Base-by-base conservation (phyloP, 2,113 vertebrate genomes). In the Papio anubis region DNA sequence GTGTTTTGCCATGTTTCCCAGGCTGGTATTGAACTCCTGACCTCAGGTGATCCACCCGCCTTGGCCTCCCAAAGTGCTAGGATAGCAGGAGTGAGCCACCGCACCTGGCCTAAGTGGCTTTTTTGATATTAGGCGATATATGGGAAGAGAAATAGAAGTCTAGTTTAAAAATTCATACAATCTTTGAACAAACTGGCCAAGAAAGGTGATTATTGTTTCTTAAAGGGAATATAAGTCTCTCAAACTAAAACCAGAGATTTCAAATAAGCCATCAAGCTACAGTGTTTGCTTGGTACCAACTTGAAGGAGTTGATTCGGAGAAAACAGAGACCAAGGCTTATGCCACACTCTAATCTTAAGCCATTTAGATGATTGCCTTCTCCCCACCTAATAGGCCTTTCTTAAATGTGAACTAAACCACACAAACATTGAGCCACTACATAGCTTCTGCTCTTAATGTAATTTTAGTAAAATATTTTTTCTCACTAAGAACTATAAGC, bases 401-500 rank as follows among this genome's bases (percentile, higher is more conserved):
- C 59, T 97, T n/a, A 89, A 88, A 93, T 21, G 2, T 25, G 35
- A 87, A 95, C 82, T 93, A 84, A 88, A 64, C 52, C 48, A 55
- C 38, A 87, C 48, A 86, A 79, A 93, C 61, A 64, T 21, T 48
- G 48, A 96, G 8, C 52, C 45, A 87, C 4, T 35, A 14, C 38
- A 38, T 80, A 78, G 70, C 43, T 81, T 92, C 35, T 95, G 38
- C 88, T 96, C 80, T 76, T 86, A 86, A 61, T 81, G 3, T 95
- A 95, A 96, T 14, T 48, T 91, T 40, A 80, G 87, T 80, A 94
- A 87, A 90, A 87, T 57, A 32, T 90, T 73, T 94, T 93, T 93
- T 57, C 70, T 95, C 57, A 87, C 55, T 78, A 90, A 81, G 32
- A 25, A 78, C 43, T 89, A 40, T 35, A 89, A 93, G 13, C 40